Evolutionary conservation across 2,113 vertebrate genomes (phyloP).

Genomic region (Tenebrosternarchus preto): DNA sequence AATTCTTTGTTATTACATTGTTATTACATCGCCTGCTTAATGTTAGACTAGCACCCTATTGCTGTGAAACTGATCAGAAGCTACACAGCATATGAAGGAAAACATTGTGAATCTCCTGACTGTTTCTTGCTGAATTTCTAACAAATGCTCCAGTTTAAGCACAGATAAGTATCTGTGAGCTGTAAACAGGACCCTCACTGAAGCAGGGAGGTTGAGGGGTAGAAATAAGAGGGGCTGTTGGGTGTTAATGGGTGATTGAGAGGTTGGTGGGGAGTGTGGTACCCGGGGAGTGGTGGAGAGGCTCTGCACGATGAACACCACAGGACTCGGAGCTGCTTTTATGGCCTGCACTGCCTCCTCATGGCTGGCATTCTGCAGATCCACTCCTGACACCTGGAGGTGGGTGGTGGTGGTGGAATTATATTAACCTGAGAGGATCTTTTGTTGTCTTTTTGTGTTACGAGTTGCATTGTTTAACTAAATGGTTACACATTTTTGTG

Average conservation of each 20-base stretch:
- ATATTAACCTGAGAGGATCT: not conserved
- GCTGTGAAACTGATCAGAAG: too few species aligned
- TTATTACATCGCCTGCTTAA: too few species aligned
- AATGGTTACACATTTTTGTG: too few species aligned
- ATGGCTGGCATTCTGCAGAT: constrained; percentile 86
- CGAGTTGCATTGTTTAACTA: not conserved
- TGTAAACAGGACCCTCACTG: not conserved
- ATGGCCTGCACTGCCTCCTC: constrained; percentile 90
- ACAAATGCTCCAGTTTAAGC: not conserved
- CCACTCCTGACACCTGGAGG: constrained; percentile 85
- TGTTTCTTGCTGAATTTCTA: not conserved
- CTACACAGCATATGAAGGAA: too few species aligned
- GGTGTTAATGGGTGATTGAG: not conserved
- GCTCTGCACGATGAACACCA: constrained; percentile 91
- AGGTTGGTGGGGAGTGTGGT: constrained; percentile 53
- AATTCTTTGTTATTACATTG: too few species aligned
- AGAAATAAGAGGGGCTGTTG: too few species aligned
- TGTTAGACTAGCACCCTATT: too few species aligned
- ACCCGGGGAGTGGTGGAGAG: constrained; percentile 85
- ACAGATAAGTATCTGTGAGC: not conserved
- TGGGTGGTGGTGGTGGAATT: not conserved
- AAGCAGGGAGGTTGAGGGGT: not conserved
- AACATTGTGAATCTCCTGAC: too few species aligned
- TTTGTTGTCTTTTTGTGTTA: not conserved
- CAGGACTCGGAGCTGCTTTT: constrained; percentile 84